Conservation (phyloP, 2,888 invertebrate species). For the Sarcophaga rosellei region DNA sequence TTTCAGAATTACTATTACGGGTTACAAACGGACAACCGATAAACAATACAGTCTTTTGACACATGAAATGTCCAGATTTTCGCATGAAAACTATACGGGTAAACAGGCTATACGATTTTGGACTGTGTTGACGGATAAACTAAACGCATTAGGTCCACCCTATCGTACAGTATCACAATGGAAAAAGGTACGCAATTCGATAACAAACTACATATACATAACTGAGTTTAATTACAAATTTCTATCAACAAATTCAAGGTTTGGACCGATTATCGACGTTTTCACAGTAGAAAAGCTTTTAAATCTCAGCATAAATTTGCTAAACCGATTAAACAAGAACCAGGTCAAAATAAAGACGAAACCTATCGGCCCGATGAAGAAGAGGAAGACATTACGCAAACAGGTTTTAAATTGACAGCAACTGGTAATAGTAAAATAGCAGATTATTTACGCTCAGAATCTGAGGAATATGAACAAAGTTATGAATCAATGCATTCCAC, state of each 20-base stretch:
- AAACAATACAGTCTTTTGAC: slow-evolving; percentile 58
- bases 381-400: neutral
- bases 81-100: slow-evolving; percentile 2
- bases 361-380: slow-evolving; percentile 21
- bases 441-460: slow-evolving; percentile 42
- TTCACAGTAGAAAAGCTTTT: slow-evolving; percentile 51
- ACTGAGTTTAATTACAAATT: too few species aligned
- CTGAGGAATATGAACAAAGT: slow-evolving; percentile 51
- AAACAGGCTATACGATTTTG: slow-evolving; percentile 47
- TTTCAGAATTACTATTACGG: neutral
- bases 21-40: slow-evolving; percentile 61
- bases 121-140: slow-evolving; percentile 50
- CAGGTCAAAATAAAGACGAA: slow-evolving; percentile 19
- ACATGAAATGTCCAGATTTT: slow-evolving; percentile 51
- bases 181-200: slow-evolving; percentile 54
- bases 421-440: slow-evolving; percentile 35
- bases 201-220: too few species aligned
- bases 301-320: slow-evolving; percentile 52
- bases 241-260: slow-evolving; percentile 25
- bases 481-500: slow-evolving; percentile 51
- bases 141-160: slow-evolving; percentile 60
- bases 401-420: neutral
- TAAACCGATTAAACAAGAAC: slow-evolving; percentile 32
- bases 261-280: slow-evolving; percentile 63
- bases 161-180: slow-evolving; percentile 59